These are phyloP conservation scores for Pedetes capensis DNA, from an alignment of 2,113 vertebrate species.

Conservation along the genomic window DNA sequence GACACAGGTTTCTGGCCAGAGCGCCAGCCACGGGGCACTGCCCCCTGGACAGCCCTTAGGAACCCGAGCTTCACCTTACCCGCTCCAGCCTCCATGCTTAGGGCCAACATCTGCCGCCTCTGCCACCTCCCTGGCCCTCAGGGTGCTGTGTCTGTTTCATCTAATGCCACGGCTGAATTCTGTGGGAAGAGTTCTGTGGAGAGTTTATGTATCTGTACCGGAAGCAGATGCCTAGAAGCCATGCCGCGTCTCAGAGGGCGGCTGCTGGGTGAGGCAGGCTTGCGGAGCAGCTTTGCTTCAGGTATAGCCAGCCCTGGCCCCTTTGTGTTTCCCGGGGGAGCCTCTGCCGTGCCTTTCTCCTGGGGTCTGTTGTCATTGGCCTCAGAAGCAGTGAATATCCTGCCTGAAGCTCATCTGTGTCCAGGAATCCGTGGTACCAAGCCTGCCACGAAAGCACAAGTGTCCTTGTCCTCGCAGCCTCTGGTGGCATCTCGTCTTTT, in stretches of 20 bases:
- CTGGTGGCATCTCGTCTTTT: rapidly evolving
- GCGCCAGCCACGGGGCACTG: no score
- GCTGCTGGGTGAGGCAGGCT: no score
- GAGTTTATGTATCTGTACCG: not conserved
- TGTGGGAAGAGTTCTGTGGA: not conserved
- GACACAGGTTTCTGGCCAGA: rapidly evolving
- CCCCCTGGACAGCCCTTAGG: not conserved
- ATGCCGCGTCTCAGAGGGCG: no score
- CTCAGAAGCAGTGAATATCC: not conserved
- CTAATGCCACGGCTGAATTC: rapidly evolving
- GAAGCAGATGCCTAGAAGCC: no score
- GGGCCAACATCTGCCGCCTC: rapidly evolving
- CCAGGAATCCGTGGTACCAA: no score
- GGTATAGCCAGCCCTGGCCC: rapidly evolving
- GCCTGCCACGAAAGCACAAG: not conserved
- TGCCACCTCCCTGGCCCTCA: not conserved
- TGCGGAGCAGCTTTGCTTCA: rapidly evolving
- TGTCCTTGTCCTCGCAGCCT: not conserved
- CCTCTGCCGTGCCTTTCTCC: rapidly evolving
- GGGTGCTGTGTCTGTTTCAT: rapidly evolving
- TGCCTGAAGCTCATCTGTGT: no score
- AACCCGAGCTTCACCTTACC: rapidly evolving
- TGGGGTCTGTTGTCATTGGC: rapidly evolving
- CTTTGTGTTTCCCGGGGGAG: rapidly evolving
- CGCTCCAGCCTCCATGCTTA: rapidly evolving